Evolutionary conservation across 1,140 invertebrate species (phyloP).

Genomic region (Laupala kohalensis): DNA sequence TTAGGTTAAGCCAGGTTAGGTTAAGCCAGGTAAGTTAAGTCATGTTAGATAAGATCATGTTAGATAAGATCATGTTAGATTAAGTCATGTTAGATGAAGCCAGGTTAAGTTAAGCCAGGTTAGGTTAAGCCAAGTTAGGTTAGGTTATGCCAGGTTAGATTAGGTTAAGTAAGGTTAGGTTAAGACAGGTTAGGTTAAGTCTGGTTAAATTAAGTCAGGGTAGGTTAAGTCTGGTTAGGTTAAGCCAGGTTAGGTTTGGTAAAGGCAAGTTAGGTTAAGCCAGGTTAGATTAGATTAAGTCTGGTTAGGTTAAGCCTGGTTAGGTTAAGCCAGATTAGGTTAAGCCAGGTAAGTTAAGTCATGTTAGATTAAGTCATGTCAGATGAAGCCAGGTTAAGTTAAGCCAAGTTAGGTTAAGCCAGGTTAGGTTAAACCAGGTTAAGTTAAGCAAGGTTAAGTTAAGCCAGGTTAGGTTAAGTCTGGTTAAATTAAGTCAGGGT

Average conservation of each 20-base stretch:
- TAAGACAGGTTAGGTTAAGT: not conserved
- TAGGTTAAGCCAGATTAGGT: constrained; percentile 2
- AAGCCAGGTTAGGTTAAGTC: no score
- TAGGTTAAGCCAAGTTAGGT: no score
- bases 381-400: not conserved
- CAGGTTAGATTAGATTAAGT: constrained; percentile 2
- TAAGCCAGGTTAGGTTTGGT: constrained; percentile 1
- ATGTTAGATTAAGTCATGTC: not conserved
- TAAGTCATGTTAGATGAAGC: no score
- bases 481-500: constrained; percentile 10
- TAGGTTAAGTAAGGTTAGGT: constrained; percentile 4
- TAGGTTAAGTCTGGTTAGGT: constrained; percentile 3
- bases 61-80: no score
- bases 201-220: not conserved
- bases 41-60: no score
- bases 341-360: not conserved
- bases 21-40: no score
- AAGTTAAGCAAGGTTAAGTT: not conserved
- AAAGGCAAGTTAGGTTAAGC: not conserved
- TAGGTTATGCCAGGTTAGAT: not conserved
- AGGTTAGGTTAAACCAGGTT: constrained; percentile 12
- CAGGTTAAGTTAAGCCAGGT: no score
- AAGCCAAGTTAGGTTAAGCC: constrained; percentile 4
- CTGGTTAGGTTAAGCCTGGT: not conserved
- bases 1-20: no score